These are phyloP conservation scores for Acleris literana DNA, from an alignment of 2,888 invertebrate species.

Conservation along the genomic window DNA sequence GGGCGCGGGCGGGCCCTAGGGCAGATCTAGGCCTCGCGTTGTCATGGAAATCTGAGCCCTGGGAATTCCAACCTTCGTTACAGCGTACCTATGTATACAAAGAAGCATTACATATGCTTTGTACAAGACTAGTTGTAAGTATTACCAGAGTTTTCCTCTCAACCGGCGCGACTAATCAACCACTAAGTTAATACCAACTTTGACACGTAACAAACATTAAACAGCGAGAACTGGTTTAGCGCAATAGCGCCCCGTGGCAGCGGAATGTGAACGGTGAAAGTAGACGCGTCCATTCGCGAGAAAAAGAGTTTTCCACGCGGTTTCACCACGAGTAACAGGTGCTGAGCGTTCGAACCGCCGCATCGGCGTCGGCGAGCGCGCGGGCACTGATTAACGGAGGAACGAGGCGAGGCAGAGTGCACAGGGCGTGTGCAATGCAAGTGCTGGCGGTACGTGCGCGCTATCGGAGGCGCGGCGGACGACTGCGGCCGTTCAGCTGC, in stretches of 20 bases:
- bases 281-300: slow-evolving; percentile 75
- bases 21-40: slow-evolving; percentile 45
- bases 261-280: slow-evolving; percentile 80
- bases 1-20: slow-evolving; percentile 45
- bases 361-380: slow-evolving; percentile 27
- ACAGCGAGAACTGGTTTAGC: slow-evolving; percentile 60
- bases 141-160: slow-evolving; percentile 16
- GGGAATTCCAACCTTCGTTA: slow-evolving; percentile 32
- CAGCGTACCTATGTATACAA: slow-evolving; percentile 7
- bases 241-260: slow-evolving; percentile 54
- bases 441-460: slow-evolving; percentile 65
- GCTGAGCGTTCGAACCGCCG: slow-evolving; percentile 37
- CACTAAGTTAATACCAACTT: slow-evolving; percentile 55
- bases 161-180: slow-evolving; percentile 40
- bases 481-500: slow-evolving; percentile 74
- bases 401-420: slow-evolving; percentile 4
- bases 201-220: slow-evolving; percentile 58
- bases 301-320: slow-evolving; percentile 79
- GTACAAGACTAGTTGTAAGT: slow-evolving; percentile 33
- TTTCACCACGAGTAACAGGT: slow-evolving; percentile 79
- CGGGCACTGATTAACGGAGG: slow-evolving; percentile 25
- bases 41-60: slow-evolving; percentile 43
- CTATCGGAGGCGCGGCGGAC: slow-evolving; percentile 69
- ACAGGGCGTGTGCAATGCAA: slow-evolving; percentile 41
- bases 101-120: slow-evolving; percentile 7